phyloP scores from a whole-genome alignment of 1,140 invertebrate species.

The Drosophila burlai region DNA sequence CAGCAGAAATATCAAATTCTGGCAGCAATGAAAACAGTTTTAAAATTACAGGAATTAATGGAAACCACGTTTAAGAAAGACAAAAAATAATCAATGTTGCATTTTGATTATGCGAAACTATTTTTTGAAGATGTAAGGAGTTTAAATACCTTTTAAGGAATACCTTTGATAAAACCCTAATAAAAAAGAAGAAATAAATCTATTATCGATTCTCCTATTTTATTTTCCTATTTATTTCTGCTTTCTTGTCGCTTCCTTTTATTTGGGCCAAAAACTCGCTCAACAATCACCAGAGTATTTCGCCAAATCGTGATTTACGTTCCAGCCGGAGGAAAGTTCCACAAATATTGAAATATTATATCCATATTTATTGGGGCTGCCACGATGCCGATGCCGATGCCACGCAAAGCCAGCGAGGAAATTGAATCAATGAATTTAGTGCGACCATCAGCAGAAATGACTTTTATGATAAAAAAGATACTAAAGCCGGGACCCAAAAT shows the following conservation, averaged over 20 bases:
- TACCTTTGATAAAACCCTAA: no score
- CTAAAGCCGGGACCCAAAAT: constrained; percentile 39
- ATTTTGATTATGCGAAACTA: no score
- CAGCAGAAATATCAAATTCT: neutral
- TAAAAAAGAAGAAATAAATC: neutral
- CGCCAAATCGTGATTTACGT: constrained; percentile 67
- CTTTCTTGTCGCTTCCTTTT: neutral
- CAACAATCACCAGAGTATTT: constrained; percentile 27
- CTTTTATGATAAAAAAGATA: constrained; percentile 79
- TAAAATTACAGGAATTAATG: constrained; percentile 1
- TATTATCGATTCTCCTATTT: neutral
- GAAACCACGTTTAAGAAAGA: neutral
- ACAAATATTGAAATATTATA: constrained; percentile 83
- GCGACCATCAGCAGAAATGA: constrained; percentile 79
- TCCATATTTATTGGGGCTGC: constrained; percentile 70
- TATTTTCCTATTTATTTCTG: constrained; percentile 7
- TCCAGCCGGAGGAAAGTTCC: constrained; percentile 40
- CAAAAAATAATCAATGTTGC: neutral
- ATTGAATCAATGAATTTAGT: constrained; percentile 83
- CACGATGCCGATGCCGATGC: neutral
- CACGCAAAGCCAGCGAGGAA: constrained; percentile 61
- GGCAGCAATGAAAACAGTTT: neutral
- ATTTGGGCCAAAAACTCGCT: neutral
- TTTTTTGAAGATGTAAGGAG: no score
- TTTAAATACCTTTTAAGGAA: no score